These are phyloP conservation scores for Labrus mixtus DNA, from an alignment of 2,113 vertebrate genomes.

Conservation along the genomic window DNA sequence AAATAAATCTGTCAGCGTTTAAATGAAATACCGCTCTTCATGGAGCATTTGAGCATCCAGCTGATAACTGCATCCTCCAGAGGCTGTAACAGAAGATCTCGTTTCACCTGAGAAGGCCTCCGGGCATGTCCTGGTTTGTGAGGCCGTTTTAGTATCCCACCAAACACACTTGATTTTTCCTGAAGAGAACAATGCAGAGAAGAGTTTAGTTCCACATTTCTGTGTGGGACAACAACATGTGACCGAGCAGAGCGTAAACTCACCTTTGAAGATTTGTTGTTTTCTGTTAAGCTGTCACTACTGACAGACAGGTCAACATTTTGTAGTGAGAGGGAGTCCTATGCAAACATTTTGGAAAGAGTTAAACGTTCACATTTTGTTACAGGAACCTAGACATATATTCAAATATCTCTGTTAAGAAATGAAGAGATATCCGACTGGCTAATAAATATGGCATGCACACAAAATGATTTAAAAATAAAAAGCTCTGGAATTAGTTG, in stretches of 20 bases:
- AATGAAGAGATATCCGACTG: no score
- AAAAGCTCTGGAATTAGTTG: no score
- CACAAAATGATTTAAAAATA: no score
- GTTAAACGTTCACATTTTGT: neutral
- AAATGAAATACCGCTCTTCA: neutral
- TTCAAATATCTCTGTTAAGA: neutral
- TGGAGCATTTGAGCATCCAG: rapidly evolving
- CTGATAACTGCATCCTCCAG: neutral
- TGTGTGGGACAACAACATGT: neutral
- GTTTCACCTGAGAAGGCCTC: conserved; percentile 63
- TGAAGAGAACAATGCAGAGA: conserved; percentile 12
- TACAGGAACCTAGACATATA: neutral
- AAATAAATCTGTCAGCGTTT: neutral
- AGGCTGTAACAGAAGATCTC: neutral
- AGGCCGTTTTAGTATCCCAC: conserved; percentile 43
- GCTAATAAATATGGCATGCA: no score
- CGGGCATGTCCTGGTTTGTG: conserved; percentile 49
- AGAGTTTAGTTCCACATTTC: neutral
- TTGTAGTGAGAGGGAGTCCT: conserved; percentile 24
- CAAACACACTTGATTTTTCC: conserved; percentile 56
- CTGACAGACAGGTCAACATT: conserved; percentile 57
- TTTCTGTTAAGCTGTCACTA: conserved; percentile 49
- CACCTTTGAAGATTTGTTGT: conserved; percentile 61
- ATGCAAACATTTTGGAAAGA: neutral
- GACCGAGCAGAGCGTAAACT: neutral